Percentiles rank a stretch among this genome's conserved stretches.
phyloP scores from a whole-genome alignment of 1,140 invertebrate species.

The Pectinophora gossypiella region DNA sequence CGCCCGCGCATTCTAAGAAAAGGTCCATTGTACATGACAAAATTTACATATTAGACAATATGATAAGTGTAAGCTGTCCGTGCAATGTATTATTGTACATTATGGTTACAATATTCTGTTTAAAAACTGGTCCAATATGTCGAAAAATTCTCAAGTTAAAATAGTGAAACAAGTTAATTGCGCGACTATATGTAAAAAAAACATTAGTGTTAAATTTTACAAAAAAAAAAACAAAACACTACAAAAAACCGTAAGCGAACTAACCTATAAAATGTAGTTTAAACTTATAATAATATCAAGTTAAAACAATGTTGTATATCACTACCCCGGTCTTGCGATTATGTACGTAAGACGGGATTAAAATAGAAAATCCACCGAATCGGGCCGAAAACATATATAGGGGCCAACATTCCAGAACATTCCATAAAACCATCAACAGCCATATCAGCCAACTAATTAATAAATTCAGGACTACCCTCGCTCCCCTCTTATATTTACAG shows the following conservation, averaged over 20 bases:
- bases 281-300: slow-evolving; percentile 63
- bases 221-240: slow-evolving; percentile 65
- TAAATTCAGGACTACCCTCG: slow-evolving; percentile 10
- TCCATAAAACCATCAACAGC: slow-evolving; percentile 11
- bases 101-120: slow-evolving; percentile 28
- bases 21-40: slow-evolving; percentile 14
- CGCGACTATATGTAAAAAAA: slow-evolving; percentile 54
- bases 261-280: slow-evolving; percentile 50
- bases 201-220: slow-evolving; percentile 67
- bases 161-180: slow-evolving; percentile 52
- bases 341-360: slow-evolving; percentile 32
- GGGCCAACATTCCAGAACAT: slow-evolving; percentile 46
- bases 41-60: slow-evolving; percentile 23
- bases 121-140: slow-evolving; percentile 41
- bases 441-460: slow-evolving; percentile 9
- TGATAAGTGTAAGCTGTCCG: slow-evolving; percentile 15
- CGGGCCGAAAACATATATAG: slow-evolving; percentile 72
- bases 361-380: slow-evolving; percentile 57
- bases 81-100: slow-evolving; percentile 19
- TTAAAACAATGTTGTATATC: slow-evolving; percentile 59
- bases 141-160: slow-evolving; percentile 39
- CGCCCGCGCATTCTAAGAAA: slow-evolving; percentile 12
- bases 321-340: slow-evolving; percentile 34
- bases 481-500: slow-evolving; percentile 35
- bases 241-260: slow-evolving; percentile 63